A percentile compares a stretch with the other conserved stretches of the same genome.
phyloP scores from a whole-genome alignment of 53 echinoderm and acorn worm species.

The Mesocentrotus franciscanus region DNA sequence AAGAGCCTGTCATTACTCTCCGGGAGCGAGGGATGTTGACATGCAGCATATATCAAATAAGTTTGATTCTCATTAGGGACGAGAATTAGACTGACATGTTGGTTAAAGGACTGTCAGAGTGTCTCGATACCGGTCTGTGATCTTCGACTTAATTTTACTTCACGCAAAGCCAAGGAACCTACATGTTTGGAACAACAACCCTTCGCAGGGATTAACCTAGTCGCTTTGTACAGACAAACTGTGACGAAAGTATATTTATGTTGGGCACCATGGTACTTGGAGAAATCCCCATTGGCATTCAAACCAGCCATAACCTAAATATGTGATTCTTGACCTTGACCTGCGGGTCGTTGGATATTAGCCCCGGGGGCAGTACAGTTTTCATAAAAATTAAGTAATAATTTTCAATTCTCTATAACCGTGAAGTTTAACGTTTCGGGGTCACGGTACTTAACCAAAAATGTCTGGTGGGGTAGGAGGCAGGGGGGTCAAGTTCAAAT shows the following conservation, averaged over 20 bases:
- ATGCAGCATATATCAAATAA: constrained; percentile 18
- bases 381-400: too few species aligned
- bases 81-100: constrained; percentile 17
- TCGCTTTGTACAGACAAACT: not conserved
- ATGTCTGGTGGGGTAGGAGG: too few species aligned
- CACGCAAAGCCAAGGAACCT: not conserved
- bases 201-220: not conserved
- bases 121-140: not conserved
- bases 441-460: too few species aligned
- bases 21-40: constrained; percentile 32
- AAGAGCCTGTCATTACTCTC: constrained; percentile 4
- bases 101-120: not conserved
- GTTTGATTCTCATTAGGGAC: constrained; percentile 46
- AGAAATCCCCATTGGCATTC: too few species aligned
- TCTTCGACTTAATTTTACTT: not conserved
- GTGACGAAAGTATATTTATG: not conserved
- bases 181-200: not conserved
- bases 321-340: too few species aligned
- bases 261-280: not conserved
- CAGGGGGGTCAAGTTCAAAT: too few species aligned
- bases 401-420: too few species aligned
- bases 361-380: too few species aligned
- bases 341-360: too few species aligned
- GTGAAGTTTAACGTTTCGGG: too few species aligned
- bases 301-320: too few species aligned